Percentiles rank a stretch among this genome's conserved stretches.
phyloP scores from a whole-genome alignment of 2,113 vertebrate species.

The Bombycilla garrulus region DNA sequence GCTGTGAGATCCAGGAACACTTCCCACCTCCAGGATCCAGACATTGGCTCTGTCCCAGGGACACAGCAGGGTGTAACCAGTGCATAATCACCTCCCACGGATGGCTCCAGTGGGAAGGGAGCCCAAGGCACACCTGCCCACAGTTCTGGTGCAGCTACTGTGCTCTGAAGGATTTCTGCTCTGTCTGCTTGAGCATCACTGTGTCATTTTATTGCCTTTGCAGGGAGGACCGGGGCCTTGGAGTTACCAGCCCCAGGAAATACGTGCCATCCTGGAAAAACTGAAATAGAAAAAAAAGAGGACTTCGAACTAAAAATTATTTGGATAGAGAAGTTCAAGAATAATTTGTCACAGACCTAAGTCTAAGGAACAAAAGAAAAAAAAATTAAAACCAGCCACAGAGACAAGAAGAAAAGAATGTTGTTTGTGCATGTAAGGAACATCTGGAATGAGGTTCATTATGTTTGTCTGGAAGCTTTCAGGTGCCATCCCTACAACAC shows the following conservation, averaged over 20 bases:
- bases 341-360: neutral
- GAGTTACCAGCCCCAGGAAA: constrained; percentile 83
- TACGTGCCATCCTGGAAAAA: constrained; percentile 82
- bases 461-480: neutral
- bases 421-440: neutral
- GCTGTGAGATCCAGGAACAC: neutral
- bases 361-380: neutral
- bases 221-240: constrained; percentile 86
- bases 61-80: neutral
- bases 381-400: neutral
- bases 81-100: neutral
- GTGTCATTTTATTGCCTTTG: constrained; percentile 24
- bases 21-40: neutral
- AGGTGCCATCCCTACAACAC: neutral
- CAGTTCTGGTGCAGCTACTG: neutral
- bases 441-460: neutral
- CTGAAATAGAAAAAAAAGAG: constrained; percentile 1
- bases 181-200: neutral
- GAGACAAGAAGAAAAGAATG: neutral
- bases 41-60: neutral
- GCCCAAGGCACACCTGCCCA: neutral
- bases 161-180: neutral
- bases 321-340: neutral
- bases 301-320: neutral
- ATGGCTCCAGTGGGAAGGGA: neutral